phyloP scores from a whole-genome alignment of 2,797 vertebrate genomes.

The Gallinago solitaria region DNA sequence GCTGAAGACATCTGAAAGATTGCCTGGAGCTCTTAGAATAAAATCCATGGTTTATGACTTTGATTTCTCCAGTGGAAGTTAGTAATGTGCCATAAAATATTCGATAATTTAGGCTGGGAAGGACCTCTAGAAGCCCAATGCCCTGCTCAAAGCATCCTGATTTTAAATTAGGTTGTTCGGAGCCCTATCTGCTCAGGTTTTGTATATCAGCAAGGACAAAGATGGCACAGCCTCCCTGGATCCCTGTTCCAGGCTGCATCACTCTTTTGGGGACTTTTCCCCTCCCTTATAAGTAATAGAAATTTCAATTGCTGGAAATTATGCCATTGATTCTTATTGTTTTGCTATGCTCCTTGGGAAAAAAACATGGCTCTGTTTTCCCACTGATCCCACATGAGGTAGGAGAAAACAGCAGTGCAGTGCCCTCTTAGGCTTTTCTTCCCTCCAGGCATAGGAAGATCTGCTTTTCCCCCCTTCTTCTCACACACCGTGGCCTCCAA shows the following conservation, averaged over 20 bases:
- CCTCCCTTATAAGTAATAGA: neutral
- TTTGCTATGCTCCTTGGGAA: neutral
- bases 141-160: neutral
- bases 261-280: neutral
- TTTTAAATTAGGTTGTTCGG: neutral
- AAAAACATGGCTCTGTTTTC: neutral
- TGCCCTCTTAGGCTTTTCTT: neutral
- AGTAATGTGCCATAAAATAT: neutral
- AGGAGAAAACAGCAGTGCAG: neutral
- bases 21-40: neutral
- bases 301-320: neutral
- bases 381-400: neutral
- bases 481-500: neutral
- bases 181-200: neutral
- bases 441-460: neutral
- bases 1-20: neutral
- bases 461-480: neutral
- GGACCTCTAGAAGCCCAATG: neutral
- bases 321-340: neutral
- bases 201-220: neutral
- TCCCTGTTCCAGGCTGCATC: neutral
- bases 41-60: neutral
- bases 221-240: neutral
- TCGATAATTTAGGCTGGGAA: neutral
- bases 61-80: neutral